Conservation (phyloP, 1,140 invertebrate genomes). For the Tribolium madens region DNA sequence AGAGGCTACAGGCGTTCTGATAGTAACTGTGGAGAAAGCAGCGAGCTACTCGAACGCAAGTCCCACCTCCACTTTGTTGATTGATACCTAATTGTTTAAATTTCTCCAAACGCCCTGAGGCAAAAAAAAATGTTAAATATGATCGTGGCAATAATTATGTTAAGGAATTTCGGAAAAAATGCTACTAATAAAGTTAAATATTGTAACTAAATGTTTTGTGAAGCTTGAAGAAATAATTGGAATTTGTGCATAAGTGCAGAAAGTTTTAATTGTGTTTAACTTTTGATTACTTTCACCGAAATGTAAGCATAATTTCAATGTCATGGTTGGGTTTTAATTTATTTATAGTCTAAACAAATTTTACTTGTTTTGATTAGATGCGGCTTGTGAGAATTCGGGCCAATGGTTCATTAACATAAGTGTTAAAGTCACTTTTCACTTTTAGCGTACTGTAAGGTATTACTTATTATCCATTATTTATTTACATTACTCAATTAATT, state of each 20-base stretch:
- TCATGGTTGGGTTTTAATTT: background rate
- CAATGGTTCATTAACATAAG: background rate
- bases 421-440: background rate
- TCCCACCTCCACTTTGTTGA: slow-evolving; percentile 16
- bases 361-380: background rate
- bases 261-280: background rate
- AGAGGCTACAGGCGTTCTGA: slow-evolving; percentile 10
- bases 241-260: background rate
- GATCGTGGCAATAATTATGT: background rate
- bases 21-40: slow-evolving; percentile 23
- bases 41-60: background rate
- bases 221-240: background rate
- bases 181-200: background rate
- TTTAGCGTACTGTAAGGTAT: too few species aligned
- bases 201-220: background rate
- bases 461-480: background rate
- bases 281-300: background rate
- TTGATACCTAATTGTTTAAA: slow-evolving; percentile 12
- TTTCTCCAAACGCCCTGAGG: slow-evolving; percentile 5
- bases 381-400: background rate
- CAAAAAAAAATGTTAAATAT: background rate
- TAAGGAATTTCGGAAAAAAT: background rate
- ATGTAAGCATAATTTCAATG: background rate
- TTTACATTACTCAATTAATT: background rate
- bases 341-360: too few species aligned